Evolutionary conservation across 2,888 invertebrate genomes (phyloP), one percentile per base, ranked within the genome.

Genomic region (Aproaerema taeniolella): DNA sequence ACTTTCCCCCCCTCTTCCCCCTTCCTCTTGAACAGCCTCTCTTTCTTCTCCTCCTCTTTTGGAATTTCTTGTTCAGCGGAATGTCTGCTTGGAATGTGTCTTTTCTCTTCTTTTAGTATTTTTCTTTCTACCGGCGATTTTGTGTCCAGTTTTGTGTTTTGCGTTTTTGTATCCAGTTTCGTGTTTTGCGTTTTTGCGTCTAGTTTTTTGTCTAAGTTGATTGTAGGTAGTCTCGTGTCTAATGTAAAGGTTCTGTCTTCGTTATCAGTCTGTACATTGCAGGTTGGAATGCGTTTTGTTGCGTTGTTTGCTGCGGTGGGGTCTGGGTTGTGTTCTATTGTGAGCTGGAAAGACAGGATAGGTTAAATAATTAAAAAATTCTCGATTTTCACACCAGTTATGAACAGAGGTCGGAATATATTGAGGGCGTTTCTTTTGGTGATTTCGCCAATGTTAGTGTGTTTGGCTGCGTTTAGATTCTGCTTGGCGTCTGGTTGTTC

Each of bases 281-380:
- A n/a, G n/a, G n/a, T 24, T 2, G 28, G 15, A 10, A 16, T 28
- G 26, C 33, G 20, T 58, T 20, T 28, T 1, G 37, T 17, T 6
- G 20, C 4, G 30, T 15, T 31, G 34, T 32, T 92, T 79, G 20
- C 13, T 11, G 2, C 28, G 16, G 10, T 35, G 26, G 93, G 90
- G 51, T 93, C 93, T 7, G 96, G 95, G 69, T 95, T 95, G 66
- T 96, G 95, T 73, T 97, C 97, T 58, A 97, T 94, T 2, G 96
- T 96, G 46, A 97, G 78, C 91, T 94, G 82, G 30, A 34, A 36
- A 43, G 33, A 11, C 5, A 26, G n/a, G 10, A 8, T 26, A n/a
- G 4, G 10, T 26, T 26, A n/a, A n/a, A n/a, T n/a, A n/a, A n/a
- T n/a, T n/a, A n/a, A n/a, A n/a, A n/a, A n/a, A n/a, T n/a, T n/a